These are phyloP conservation scores for Cygnus buccinator DNA, from an alignment of 2,113 vertebrate species.

Conservation along the genomic window DNA sequence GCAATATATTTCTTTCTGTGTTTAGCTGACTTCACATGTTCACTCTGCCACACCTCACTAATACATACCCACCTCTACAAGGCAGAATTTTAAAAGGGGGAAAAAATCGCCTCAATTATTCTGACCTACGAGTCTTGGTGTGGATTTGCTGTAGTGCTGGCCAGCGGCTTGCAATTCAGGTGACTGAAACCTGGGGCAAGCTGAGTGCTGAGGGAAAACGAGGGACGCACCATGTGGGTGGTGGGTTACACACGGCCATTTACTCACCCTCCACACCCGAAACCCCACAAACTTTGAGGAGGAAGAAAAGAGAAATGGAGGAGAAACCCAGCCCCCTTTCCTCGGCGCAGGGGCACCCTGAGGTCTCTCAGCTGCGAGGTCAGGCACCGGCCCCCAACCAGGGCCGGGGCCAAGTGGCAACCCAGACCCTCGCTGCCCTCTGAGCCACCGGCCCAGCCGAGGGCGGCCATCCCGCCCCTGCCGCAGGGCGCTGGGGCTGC, in stretches of 20 bases:
- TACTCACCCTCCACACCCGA: too few species aligned
- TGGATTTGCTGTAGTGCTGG: accelerated
- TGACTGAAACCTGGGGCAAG: too few species aligned
- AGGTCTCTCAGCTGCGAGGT: background rate
- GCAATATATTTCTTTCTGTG: accelerated
- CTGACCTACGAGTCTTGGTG: background rate
- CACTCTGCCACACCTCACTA: accelerated
- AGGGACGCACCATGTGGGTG: background rate
- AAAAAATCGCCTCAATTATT: accelerated
- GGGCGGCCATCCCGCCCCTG: background rate
- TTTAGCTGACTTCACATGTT: background rate
- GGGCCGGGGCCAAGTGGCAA: too few species aligned
- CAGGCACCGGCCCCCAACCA: too few species aligned
- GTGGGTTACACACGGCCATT: too few species aligned
- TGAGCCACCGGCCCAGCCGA: too few species aligned
- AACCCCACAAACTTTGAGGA: too few species aligned
- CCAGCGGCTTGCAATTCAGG: too few species aligned
- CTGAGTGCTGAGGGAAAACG: background rate
- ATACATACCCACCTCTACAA: background rate
- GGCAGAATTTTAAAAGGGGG: accelerated
- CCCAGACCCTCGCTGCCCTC: background rate
- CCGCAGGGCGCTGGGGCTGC: background rate
- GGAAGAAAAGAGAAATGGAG: too few species aligned
- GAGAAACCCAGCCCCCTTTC: too few species aligned
- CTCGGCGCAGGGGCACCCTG: too few species aligned